A percentile compares a stretch with the other conserved stretches of the same genome.
phyloP scores from a whole-genome alignment of 2,888 invertebrate species.

The Andrena camellia region DNA sequence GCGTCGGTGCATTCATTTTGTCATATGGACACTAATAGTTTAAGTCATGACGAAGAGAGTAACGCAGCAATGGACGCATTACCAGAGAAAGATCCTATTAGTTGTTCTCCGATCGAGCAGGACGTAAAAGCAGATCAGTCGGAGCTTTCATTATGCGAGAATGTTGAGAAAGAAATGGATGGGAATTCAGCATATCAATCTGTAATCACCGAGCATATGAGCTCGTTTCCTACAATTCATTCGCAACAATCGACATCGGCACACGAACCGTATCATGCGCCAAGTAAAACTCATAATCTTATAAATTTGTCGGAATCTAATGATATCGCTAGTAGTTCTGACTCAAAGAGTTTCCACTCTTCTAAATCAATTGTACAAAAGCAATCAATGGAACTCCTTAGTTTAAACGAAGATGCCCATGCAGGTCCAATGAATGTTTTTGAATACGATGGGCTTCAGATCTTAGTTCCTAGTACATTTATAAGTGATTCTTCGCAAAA shows the following conservation, averaged over 20 bases:
- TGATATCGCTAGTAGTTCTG: conserved; percentile 79
- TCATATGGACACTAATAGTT: conserved; percentile 76
- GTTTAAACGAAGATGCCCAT: conserved; percentile 83
- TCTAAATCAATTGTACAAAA: conserved; percentile 78
- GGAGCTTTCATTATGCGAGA: conserved; percentile 54
- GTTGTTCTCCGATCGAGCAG: conserved; percentile 72
- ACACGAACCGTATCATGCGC: conserved; percentile 72
- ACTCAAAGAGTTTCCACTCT: conserved; percentile 79
- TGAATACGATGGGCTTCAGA: conserved; percentile 86
- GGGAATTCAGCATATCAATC: conserved; percentile 68
- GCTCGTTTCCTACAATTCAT: conserved; percentile 76
- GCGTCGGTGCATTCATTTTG: conserved; percentile 77
- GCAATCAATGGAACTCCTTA: conserved; percentile 81
- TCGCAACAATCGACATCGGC: conserved; percentile 74
- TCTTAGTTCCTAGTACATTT: conserved; percentile 84
- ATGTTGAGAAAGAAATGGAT: conserved; percentile 67
- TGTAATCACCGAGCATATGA: conserved; percentile 76
- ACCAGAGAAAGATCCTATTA: conserved; percentile 75
- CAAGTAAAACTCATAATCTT: conserved; percentile 73
- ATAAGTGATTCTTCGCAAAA: conserved; percentile 84
- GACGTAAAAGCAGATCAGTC: conserved; percentile 64
- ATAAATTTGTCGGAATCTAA: conserved; percentile 77
- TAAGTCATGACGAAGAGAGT: conserved; percentile 76
- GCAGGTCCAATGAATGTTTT: conserved; percentile 85
- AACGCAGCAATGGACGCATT: conserved; percentile 66